A percentile compares a stretch with the other conserved stretches of the same genome.
Evolutionary conservation across 2,113 vertebrate genomes (phyloP).

Genomic region (Colistium nudipinnis): DNA sequence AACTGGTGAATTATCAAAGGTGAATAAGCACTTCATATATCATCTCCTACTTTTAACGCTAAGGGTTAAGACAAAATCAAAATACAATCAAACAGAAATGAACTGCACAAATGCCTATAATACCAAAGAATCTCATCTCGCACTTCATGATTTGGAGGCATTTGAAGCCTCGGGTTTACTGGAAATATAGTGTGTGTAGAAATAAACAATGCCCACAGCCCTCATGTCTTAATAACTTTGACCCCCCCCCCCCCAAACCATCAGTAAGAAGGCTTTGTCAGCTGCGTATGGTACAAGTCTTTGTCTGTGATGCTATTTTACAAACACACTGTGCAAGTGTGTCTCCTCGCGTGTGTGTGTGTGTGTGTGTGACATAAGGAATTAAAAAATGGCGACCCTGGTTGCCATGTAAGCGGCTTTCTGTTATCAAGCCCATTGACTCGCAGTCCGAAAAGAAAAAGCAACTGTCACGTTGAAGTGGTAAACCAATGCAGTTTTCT

Average conservation of each 20-base stretch:
- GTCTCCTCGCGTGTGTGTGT: slow-evolving; percentile 26
- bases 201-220: slow-evolving; percentile 26
- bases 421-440: slow-evolving; percentile 49
- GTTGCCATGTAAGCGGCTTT: slow-evolving; percentile 67
- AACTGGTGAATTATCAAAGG: slow-evolving; percentile 60
- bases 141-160: not conserved
- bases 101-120: slow-evolving; percentile 42
- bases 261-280: slow-evolving; percentile 27
- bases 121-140: slow-evolving; percentile 14
- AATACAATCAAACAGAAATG: not conserved
- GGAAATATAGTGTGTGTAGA: slow-evolving; percentile 41
- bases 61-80: not conserved
- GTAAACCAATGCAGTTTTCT: slow-evolving; percentile 63
- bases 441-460: slow-evolving; percentile 41
- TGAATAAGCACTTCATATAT: slow-evolving; percentile 33
- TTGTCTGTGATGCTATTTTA: slow-evolving; percentile 28
- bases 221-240: slow-evolving; percentile 13
- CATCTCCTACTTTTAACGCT: slow-evolving; percentile 19
- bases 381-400: slow-evolving; percentile 57
- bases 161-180: slow-evolving; percentile 51
- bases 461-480: slow-evolving; percentile 48
- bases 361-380: slow-evolving; percentile 53
- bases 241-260: slow-evolving; percentile 2
- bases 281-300: slow-evolving; percentile 33
- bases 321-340: slow-evolving; percentile 34